A percentile compares a stretch with the other conserved stretches of the same genome.
These are phyloP conservation scores for Heliconius sara DNA, from an alignment of 2,888 invertebrate genomes.

Conservation along the genomic window DNA sequence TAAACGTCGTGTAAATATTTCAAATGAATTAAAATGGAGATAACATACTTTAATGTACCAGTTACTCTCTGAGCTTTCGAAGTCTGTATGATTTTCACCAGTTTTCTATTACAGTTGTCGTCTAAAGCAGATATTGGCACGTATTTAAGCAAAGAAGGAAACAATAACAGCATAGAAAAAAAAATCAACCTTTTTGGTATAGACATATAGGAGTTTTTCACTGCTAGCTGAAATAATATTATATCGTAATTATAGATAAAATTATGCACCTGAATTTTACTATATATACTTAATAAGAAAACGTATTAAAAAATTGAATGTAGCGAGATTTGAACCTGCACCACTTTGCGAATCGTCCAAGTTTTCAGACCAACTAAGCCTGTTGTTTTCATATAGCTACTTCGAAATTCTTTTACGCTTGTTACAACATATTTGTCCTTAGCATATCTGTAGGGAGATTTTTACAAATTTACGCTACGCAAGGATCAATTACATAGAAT, in stretches of 20 bases:
- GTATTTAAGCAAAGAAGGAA: conserved; percentile 10
- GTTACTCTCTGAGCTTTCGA: conserved; percentile 68
- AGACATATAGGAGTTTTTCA: background rate
- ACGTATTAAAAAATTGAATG: no score
- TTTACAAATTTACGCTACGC: no score
- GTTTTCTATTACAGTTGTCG: conserved; percentile 59
- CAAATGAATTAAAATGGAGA: background rate
- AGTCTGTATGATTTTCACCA: conserved; percentile 67
- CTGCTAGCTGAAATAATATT: conserved; percentile 15
- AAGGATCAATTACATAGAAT: no score
- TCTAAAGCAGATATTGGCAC: conserved; percentile 4
- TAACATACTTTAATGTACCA: conserved; percentile 63
- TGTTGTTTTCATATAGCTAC: no score
- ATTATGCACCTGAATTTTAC: background rate
- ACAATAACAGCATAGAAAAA: background rate
- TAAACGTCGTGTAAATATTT: background rate
- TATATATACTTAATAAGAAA: no score
- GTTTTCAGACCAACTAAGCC: no score
- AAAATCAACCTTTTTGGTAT: conserved; percentile 4
- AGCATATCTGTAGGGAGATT: no score
- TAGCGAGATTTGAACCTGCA: no score
- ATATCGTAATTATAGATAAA: background rate
- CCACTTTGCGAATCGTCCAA: no score
- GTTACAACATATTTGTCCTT: no score
- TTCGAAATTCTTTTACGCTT: no score